Base-by-base conservation (phyloP, 2,888 invertebrate genomes). In the Apocheima hispidaria region DNA sequence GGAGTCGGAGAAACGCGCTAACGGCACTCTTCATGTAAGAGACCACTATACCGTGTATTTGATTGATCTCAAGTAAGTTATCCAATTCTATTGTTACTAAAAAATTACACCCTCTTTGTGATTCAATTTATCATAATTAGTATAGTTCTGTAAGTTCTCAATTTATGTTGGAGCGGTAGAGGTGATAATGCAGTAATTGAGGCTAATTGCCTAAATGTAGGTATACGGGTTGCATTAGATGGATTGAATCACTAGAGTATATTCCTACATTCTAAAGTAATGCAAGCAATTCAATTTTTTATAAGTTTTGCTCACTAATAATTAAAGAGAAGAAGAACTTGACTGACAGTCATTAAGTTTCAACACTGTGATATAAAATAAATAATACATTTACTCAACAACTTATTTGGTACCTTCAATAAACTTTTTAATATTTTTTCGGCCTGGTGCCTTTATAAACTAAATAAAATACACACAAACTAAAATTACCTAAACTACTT, bases 11-110 rank as follows among this genome's bases (percentile, higher is more conserved):
- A 96, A 96, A 81, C 93, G 96, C 61, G 95, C 95, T 44, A 96
- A 96, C 83, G 95, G 96, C 40, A 94, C 96, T 9, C 85, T 96
- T 49, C 96, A 96, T 84, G 93, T 96, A 54, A 91, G 96, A 75
- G 96, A 96, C 81, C 96, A 95, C 88, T 96, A 95, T 81, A 96
- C 96, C 0, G 96, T 96, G 36, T 96, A 96, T 88, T 93, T 96
- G 81, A 95, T 96, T 77, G 96, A 96, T 93, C 94, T 96, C 64
- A 96, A 96, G 96, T 96, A 91, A 93, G 94, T 79, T 58, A 35
- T 69, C 51, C 61, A 41, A 71, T 71, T 77, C 70, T 71, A 77
- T 81, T 83, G 81, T 84, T 74, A 67, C 55, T 74, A 64, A 59
- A 58, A 70, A 78, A 81, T 84, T 81, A 75, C 63, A 60, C 60